Evolutionary conservation across 2,888 invertebrate genomes (phyloP).

Genomic region (Campoplex capitator): DNA sequence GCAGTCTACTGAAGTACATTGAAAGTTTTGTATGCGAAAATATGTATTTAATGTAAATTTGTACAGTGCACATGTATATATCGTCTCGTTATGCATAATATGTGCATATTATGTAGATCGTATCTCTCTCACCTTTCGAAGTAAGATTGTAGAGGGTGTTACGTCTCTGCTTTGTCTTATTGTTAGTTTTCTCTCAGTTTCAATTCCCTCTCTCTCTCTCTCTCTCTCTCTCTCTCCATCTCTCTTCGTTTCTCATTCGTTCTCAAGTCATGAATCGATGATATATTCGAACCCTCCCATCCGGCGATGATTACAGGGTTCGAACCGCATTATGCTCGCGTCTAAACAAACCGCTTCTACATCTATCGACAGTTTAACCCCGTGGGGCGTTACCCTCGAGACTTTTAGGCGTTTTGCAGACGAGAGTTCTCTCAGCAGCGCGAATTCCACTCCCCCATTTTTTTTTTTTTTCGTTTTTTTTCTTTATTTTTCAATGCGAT

Average conservation of each 20-base stretch:
- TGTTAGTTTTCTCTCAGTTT: conserved; percentile 69
- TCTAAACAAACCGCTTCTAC: conserved; percentile 83
- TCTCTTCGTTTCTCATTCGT: not conserved
- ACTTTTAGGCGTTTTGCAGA: conserved; percentile 51
- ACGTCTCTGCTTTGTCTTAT: conserved; percentile 37
- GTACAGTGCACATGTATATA: not conserved
- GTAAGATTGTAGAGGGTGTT: conserved; percentile 51
- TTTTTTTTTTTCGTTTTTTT: not conserved
- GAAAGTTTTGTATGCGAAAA: not conserved
- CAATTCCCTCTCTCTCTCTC: conserved; percentile 30
- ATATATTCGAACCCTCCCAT: conserved; percentile 81
- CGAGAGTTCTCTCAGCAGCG: conserved; percentile 36
- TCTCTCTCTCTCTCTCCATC: conserved; percentile 9
- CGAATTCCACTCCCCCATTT: conserved; percentile 27
- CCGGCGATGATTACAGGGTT: conserved; percentile 81
- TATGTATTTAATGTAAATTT: not conserved
- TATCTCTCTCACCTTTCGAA: conserved; percentile 55
- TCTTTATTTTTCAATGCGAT: not conserved
- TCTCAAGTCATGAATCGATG: conserved; percentile 66
- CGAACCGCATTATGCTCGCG: conserved; percentile 79
- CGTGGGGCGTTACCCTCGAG: conserved; percentile 70
- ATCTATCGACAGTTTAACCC: conserved; percentile 82
- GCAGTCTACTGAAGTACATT: not conserved
- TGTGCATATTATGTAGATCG: conserved; percentile 39
- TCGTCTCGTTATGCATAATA: not conserved